Evolutionary conservation across 1,140 invertebrate species (phyloP).

Genomic region (Caerostris extrusa): DNA sequence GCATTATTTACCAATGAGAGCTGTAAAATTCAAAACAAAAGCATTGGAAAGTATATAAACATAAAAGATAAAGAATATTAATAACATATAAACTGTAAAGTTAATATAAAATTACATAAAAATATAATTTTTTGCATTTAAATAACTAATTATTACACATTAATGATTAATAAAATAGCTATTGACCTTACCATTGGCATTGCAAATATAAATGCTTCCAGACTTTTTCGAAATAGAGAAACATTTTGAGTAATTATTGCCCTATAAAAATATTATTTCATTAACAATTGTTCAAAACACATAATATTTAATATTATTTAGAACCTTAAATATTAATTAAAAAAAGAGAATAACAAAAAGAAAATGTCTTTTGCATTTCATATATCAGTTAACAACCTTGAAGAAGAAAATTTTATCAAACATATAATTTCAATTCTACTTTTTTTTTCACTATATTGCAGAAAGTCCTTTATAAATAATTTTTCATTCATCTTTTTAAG

Average conservation of each 20-base stretch:
- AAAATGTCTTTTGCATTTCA: no score
- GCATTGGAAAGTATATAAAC: background rate
- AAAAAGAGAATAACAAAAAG: no score
- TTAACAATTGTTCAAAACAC: constrained; percentile 75
- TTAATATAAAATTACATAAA: background rate
- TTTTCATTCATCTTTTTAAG: no score
- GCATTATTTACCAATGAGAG: constrained; percentile 78
- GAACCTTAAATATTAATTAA: no score
- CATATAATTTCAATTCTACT: no score
- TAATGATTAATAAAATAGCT: background rate
- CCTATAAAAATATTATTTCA: constrained; percentile 86
- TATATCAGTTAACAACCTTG: no score
- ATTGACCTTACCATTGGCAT: constrained; percentile 80
- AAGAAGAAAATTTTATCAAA: no score
- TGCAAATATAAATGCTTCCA: constrained; percentile 84
- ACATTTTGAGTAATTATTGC: constrained; percentile 93
- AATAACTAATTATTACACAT: background rate
- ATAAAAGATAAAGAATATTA: background rate
- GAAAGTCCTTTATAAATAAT: no score
- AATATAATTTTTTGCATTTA: background rate
- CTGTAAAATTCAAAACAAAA: constrained; percentile 56
- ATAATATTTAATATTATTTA: no score
- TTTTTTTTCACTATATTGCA: no score
- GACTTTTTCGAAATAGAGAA: constrained; percentile 88
- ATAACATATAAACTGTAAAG: background rate